These are phyloP conservation scores for Patella ulyssiponensis DNA, from an alignment of 2,888 invertebrate species.

Conservation along the genomic window DNA sequence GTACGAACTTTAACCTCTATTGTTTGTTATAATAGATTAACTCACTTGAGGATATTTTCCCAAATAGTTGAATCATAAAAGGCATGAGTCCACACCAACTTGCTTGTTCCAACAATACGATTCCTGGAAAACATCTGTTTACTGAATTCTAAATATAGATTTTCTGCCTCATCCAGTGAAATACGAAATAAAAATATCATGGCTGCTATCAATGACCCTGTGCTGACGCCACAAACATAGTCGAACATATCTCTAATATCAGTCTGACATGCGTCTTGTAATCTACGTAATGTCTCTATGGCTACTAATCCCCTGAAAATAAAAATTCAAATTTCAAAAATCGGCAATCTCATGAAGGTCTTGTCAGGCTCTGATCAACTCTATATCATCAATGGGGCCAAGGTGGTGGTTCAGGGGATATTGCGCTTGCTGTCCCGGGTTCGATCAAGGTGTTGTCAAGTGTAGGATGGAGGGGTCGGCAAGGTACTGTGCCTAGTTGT, in stretches of 20 bases:
- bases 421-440: too few relatives aligned
- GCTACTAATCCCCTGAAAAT: constrained; percentile 83
- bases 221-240: constrained; percentile 78
- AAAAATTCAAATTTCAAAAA: constrained; percentile 16
- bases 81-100: constrained; percentile 87
- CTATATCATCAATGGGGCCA: too few relatives aligned
- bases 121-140: constrained; percentile 80
- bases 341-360: background rate
- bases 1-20: too few relatives aligned
- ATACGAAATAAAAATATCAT: constrained; percentile 57
- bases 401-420: too few relatives aligned
- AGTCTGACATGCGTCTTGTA: constrained; percentile 78
- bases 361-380: too few relatives aligned
- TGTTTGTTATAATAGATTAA: background rate
- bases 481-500: too few relatives aligned
- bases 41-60: constrained; percentile 81
- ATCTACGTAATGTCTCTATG: constrained; percentile 83
- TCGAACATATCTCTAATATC: constrained; percentile 86
- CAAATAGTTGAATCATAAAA: constrained; percentile 90
- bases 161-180: constrained; percentile 77
- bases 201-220: constrained; percentile 74
- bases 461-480: too few relatives aligned
- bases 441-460: too few relatives aligned
- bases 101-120: constrained; percentile 79
- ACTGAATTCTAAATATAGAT: constrained; percentile 72